Conservation (phyloP, 2,797 vertebrate genomes). For the Decapterus maruadsi region DNA sequence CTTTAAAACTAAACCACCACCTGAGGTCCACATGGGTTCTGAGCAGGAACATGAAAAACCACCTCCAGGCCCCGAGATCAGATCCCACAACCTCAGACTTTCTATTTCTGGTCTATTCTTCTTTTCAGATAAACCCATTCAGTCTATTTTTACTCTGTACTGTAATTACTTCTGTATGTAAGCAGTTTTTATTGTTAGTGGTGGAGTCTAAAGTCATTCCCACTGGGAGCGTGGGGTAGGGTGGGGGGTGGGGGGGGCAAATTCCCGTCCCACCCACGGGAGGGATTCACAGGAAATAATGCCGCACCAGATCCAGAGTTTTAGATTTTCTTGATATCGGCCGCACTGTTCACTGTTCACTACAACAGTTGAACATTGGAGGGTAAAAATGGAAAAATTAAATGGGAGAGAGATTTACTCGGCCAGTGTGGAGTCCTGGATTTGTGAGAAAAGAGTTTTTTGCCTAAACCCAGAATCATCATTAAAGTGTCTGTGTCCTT, state of each 20-base stretch:
- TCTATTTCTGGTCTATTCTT: neutral
- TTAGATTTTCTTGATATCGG: neutral
- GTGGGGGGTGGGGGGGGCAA: neutral
- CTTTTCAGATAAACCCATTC: neutral
- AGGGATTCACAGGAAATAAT: neutral
- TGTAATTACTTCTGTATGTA: neutral
- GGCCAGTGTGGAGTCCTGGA: no score
- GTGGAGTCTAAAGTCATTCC: neutral
- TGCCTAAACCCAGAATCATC: no score
- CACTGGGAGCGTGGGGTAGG: no score
- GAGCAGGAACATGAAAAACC: neutral
- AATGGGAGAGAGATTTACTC: no score
- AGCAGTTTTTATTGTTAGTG: neutral
- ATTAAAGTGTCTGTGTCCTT: no score
- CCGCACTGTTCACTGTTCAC: neutral
- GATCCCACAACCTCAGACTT: neutral
- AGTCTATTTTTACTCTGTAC: neutral
- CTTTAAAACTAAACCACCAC: neutral
- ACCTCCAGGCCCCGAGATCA: slow-evolving; percentile 1
- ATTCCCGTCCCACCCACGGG: neutral
- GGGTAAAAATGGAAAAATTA: no score
- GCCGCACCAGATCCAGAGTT: neutral
- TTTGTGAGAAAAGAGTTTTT: no score
- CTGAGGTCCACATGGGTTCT: neutral
- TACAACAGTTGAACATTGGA: neutral